Percentiles rank a stretch among this genome's conserved stretches.
These are phyloP conservation scores for Enoplosus armatus DNA, from an alignment of 2,797 vertebrate species.

Conservation along the genomic window DNA sequence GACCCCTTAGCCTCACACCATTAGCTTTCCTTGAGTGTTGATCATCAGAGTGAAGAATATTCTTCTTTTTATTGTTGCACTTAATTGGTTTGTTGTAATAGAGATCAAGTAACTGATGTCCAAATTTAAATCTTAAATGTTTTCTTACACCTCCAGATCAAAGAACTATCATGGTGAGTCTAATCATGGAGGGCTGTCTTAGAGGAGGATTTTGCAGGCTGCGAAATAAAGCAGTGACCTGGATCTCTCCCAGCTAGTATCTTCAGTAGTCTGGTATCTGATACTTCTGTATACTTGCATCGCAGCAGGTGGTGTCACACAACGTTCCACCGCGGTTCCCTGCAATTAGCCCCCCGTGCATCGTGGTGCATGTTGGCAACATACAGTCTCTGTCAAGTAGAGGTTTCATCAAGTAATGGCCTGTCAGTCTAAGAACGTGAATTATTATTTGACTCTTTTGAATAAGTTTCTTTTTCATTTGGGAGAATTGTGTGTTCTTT, in stretches of 20 bases:
- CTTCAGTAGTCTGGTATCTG: slow-evolving; percentile 33
- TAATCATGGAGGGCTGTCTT: slow-evolving; percentile 14
- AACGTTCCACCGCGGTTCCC: slow-evolving; percentile 41
- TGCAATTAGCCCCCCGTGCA: slow-evolving; percentile 70
- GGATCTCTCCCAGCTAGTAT: slow-evolving; percentile 47
- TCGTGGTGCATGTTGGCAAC: slow-evolving; percentile 26
- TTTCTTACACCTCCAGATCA: slow-evolving; percentile 12
- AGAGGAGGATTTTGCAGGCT: slow-evolving; percentile 17
- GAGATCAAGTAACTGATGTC: slow-evolving; percentile 1
- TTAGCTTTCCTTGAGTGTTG: slow-evolving; percentile 1
- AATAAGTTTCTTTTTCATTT: not conserved
- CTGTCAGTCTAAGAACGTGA: slow-evolving; percentile 54
- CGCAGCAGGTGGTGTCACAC: slow-evolving; percentile 54
- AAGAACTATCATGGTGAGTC: slow-evolving; percentile 12
- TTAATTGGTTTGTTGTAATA: slow-evolving; percentile 1
- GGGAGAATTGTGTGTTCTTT: not conserved
- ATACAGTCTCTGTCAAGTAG: slow-evolving; percentile 34
- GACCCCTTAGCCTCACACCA: not conserved
- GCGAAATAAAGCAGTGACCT: slow-evolving; percentile 56
- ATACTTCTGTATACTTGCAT: slow-evolving; percentile 37
- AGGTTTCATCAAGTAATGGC: slow-evolving; percentile 45
- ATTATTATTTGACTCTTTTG: slow-evolving; percentile 24
- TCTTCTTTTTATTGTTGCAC: slow-evolving; percentile 13
- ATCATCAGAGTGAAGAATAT: not conserved
- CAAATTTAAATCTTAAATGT: slow-evolving; percentile 13